phyloP scores from a whole-genome alignment of 1,140 invertebrate genomes.

The Pseudomyrmex sp. region DNA sequence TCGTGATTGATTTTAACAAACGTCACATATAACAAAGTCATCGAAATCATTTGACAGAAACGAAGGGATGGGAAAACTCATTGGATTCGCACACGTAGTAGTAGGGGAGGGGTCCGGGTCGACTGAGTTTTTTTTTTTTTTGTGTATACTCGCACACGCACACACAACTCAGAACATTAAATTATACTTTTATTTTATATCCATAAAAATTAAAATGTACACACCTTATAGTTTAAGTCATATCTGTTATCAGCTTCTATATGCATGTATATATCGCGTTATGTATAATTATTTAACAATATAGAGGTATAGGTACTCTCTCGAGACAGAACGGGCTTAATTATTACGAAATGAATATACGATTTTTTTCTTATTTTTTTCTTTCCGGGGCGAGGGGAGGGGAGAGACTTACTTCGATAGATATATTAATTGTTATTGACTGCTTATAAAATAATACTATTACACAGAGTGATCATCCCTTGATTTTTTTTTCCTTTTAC shows the following conservation, averaged over 20 bases:
- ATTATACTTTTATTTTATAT: conserved; percentile 76
- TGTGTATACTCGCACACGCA: conserved; percentile 20
- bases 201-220: conserved; percentile 77
- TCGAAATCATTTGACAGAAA: neutral
- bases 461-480: conserved; percentile 66
- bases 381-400: too few species aligned
- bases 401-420: conserved; percentile 48
- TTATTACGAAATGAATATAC: conserved; percentile 67
- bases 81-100: neutral
- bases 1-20: too few species aligned
- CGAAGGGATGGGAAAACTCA: neutral
- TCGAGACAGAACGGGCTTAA: conserved; percentile 64
- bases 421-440: conserved; percentile 73
- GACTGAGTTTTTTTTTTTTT: neutral
- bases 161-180: conserved; percentile 69
- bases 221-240: conserved; percentile 72
- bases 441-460: conserved; percentile 76
- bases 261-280: conserved; percentile 61
- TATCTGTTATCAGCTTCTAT: conserved; percentile 71
- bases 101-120: neutral
- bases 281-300: conserved; percentile 75
- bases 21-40: too few species aligned
- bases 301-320: conserved; percentile 70
- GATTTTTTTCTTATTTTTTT: conserved; percentile 39
- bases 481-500: conserved; percentile 51